Conservation (phyloP, 2,113 vertebrate species). For the Cinclus mexicanus region DNA sequence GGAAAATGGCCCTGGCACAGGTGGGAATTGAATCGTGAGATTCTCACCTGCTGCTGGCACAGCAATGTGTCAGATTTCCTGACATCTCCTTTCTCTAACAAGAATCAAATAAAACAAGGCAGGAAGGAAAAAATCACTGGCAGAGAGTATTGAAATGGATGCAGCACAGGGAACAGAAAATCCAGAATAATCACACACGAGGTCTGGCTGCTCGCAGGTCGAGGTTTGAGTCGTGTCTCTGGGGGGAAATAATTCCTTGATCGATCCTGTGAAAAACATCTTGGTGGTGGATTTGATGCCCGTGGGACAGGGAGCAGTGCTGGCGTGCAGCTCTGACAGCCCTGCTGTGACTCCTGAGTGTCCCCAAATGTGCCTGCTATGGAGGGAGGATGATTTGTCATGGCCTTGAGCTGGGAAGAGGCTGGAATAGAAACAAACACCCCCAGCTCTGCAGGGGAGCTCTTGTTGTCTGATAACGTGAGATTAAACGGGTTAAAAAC, state of each 20-base stretch:
- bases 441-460: neutral
- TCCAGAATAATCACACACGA: neutral
- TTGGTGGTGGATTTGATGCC: neutral
- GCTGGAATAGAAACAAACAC: neutral
- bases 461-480: rapidly evolving
- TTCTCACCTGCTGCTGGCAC: slow-evolving; percentile 44
- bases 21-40: slow-evolving; percentile 21
- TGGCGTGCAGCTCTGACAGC: neutral
- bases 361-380: neutral
- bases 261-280: neutral
- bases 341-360: neutral
- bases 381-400: neutral
- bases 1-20: neutral
- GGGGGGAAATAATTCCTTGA: neutral
- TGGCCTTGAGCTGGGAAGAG: neutral
- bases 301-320: rapidly evolving
- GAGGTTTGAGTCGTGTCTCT: neutral
- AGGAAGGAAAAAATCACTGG: neutral
- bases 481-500: neutral
- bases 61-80: neutral
- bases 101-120: slow-evolving; percentile 11
- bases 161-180: neutral
- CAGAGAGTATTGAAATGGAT: neutral
- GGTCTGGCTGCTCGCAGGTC: neutral
- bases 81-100: slow-evolving; percentile 22